A percentile compares a stretch with the other conserved stretches of the same genome.
phyloP scores from a whole-genome alignment of 2,797 vertebrate species.

The Crenuchus spilurus region DNA sequence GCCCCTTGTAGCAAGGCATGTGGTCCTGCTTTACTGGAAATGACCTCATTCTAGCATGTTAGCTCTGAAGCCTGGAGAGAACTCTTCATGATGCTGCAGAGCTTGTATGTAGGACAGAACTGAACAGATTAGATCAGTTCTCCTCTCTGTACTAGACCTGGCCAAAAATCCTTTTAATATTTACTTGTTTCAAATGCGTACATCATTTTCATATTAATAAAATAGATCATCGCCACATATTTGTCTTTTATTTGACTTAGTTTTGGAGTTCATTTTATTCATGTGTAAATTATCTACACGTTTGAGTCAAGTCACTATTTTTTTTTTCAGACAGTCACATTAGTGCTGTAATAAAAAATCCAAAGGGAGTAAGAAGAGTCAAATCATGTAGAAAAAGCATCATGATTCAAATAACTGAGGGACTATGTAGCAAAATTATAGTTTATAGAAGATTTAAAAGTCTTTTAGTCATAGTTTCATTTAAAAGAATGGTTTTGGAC shows the following conservation, averaged over 20 bases:
- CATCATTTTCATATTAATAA: background rate
- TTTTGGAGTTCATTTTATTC: background rate
- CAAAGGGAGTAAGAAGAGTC: background rate
- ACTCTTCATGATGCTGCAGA: conserved; percentile 57
- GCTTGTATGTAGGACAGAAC: background rate
- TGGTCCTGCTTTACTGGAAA: conserved; percentile 64
- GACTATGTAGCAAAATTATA: background rate
- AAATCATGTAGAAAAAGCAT: background rate
- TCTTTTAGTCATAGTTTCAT: background rate
- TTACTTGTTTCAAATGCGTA: too few species aligned
- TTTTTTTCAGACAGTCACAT: background rate
- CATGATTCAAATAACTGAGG: background rate
- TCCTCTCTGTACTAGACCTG: background rate
- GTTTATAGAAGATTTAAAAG: background rate
- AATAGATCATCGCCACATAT: background rate
- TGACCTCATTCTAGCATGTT: conserved; percentile 65
- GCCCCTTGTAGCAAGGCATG: conserved; percentile 42
- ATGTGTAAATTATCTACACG: background rate
- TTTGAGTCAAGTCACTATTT: background rate
- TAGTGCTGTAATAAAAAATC: background rate
- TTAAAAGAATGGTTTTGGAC: conserved; percentile 30
- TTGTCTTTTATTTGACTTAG: background rate
- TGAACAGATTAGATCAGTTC: background rate
- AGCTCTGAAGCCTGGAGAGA: conserved; percentile 57
- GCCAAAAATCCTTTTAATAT: background rate